These are phyloP conservation scores for Heliconius hewitsoni DNA, from an alignment of 1,140 invertebrate species.

Conservation along the genomic window DNA sequence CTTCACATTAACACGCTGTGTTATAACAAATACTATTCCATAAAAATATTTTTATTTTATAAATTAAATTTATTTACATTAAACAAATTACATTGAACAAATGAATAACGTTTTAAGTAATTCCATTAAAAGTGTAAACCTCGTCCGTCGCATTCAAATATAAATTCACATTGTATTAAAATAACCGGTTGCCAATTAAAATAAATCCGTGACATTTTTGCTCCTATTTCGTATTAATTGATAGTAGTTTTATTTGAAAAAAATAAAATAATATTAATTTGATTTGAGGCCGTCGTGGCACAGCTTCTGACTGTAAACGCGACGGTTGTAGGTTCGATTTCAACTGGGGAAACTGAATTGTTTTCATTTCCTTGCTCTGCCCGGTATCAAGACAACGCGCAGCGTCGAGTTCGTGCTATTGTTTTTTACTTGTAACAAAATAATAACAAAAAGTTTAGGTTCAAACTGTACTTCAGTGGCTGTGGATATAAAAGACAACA, in stretches of 20 bases:
- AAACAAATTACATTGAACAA: constrained; percentile 4
- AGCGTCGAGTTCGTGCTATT: background rate
- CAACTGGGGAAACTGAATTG: too few species aligned
- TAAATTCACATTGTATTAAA: constrained; percentile 9
- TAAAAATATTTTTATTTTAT: background rate
- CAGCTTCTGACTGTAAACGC: background rate
- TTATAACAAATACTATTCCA: too few species aligned
- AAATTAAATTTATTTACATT: background rate
- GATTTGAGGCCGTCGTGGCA: too few species aligned
- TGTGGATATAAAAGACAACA: too few species aligned
- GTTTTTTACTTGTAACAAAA: background rate
- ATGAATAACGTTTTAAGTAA: constrained; percentile 7
- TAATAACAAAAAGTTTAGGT: too few species aligned
- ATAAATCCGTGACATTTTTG: constrained; percentile 12
- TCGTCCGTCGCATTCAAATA: constrained; percentile 9
- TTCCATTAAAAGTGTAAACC: constrained; percentile 14
- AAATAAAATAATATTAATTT: background rate
- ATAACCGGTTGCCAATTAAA: constrained; percentile 5
- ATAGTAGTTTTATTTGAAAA: constrained; percentile 3
- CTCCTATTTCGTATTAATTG: constrained; percentile 14
- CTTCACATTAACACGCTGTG: too few species aligned
- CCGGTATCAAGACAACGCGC: too few species aligned
- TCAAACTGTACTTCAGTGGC: too few species aligned
- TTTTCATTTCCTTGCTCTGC: too few species aligned
- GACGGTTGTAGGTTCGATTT: background rate